phyloP scores from a whole-genome alignment of 2,113 vertebrate species.

The Ibidorhyncha struthersii region DNA sequence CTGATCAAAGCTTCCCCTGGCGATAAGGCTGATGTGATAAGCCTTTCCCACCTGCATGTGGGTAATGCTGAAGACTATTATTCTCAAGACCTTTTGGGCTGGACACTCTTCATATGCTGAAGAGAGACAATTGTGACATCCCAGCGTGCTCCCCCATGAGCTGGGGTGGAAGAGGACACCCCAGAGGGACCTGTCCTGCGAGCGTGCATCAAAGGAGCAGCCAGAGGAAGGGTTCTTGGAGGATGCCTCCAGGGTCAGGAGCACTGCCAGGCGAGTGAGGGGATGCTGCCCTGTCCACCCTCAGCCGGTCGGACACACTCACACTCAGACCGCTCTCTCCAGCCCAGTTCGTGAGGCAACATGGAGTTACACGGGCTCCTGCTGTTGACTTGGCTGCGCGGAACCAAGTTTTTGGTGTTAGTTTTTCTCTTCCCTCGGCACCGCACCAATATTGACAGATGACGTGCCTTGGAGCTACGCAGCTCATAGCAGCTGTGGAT shows the following conservation, averaged over 20 bases:
- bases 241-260: neutral
- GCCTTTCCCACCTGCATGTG: neutral
- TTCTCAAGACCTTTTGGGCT: neutral
- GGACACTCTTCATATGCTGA: fast-evolving
- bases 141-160: neutral
- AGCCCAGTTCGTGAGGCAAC: neutral
- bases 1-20: neutral
- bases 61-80: neutral
- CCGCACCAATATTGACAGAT: fast-evolving
- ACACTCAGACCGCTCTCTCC: neutral
- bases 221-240: neutral
- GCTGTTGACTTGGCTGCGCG: neutral
- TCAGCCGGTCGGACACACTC: neutral
- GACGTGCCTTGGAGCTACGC: neutral
- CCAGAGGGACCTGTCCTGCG: neutral
- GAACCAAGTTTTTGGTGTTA: too few species aligned
- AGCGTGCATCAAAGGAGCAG: neutral
- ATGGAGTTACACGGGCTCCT: neutral
- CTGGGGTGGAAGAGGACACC: neutral
- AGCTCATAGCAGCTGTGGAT: neutral
- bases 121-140: neutral
- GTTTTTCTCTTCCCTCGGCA: neutral
- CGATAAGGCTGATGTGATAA: fast-evolving
- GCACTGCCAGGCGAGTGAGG: fast-evolving
- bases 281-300: neutral